Evolutionary conservation across 2,888 invertebrate species (phyloP).

Genomic region (Ophion ellenae): DNA sequence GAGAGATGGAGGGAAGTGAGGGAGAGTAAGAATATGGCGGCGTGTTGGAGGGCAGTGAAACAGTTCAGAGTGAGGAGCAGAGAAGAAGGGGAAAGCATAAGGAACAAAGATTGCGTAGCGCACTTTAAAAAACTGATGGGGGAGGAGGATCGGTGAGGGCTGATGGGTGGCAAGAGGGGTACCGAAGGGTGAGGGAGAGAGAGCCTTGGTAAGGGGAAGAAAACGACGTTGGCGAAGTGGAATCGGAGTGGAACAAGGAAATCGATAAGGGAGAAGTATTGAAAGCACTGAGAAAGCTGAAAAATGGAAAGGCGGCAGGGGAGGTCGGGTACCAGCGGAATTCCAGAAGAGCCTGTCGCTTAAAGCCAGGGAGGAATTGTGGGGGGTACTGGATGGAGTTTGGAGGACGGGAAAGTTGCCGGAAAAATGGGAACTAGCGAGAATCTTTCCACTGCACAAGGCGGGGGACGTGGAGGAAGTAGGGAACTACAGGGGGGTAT

Average conservation of each 20-base stretch:
- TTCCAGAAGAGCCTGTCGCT: constrained; percentile 32
- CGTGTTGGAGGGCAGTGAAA: constrained; percentile 32
- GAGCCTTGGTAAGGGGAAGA: neutral
- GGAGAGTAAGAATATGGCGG: neutral
- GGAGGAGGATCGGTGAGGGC: neutral
- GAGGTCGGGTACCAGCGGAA: constrained; percentile 26
- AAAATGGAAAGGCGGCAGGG: constrained; percentile 34
- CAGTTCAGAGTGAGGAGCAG: constrained; percentile 9
- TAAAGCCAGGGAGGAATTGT: neutral
- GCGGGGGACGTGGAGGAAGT: constrained; percentile 18
- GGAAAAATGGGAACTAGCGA: constrained; percentile 26
- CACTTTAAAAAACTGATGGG: neutral
- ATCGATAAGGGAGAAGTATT: neutral
- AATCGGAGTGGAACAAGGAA: constrained; percentile 5
- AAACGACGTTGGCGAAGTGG: neutral
- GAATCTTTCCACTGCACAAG: constrained; percentile 26
- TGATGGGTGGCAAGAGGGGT: no score
- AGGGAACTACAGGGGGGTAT: constrained; percentile 27
- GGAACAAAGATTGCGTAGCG: neutral
- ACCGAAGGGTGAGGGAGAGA: neutral
- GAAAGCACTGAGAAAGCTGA: neutral
- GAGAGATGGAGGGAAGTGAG: constrained; percentile 32
- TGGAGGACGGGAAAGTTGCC: constrained; percentile 22
- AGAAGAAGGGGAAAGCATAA: constrained; percentile 5
- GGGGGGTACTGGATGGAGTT: neutral